These are phyloP conservation scores for Aegypius monachus DNA, from an alignment of 2,113 vertebrate genomes.

Conservation along the genomic window DNA sequence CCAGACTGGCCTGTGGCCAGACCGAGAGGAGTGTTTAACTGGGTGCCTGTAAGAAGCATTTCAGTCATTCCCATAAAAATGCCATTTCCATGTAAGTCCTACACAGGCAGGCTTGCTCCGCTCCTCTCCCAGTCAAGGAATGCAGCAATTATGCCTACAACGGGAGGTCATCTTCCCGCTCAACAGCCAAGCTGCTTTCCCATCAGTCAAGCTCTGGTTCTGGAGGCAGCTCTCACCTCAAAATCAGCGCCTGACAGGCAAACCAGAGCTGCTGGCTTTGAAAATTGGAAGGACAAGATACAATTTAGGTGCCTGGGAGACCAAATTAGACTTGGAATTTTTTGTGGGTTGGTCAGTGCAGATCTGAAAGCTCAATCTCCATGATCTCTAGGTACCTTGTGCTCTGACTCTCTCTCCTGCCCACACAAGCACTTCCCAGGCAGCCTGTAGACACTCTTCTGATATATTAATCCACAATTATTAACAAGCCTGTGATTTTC, in stretches of 20 bases:
- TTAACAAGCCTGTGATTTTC: neutral
- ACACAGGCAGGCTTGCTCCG: neutral
- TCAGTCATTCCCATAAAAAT: slow-evolving; percentile 61
- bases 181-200: neutral
- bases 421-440: neutral
- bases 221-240: neutral
- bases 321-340: neutral
- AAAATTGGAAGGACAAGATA: neutral
- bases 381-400: neutral
- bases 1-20: slow-evolving; percentile 14
- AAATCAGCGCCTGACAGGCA: neutral
- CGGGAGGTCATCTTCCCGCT: neutral
- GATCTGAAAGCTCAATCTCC: neutral
- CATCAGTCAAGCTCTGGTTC: neutral
- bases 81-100: slow-evolving; percentile 51
- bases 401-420: neutral
- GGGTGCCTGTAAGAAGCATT: slow-evolving; percentile 33
- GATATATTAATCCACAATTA: neutral
- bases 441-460: neutral
- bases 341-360: neutral
- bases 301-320: neutral
- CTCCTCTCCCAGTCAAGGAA: slow-evolving; percentile 56
- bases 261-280: neutral
- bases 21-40: neutral
- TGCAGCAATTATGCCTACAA: slow-evolving; percentile 32